Evolutionary conservation across 2,113 vertebrate species (phyloP).

Genomic region (Vulpes vulpes): DNA sequence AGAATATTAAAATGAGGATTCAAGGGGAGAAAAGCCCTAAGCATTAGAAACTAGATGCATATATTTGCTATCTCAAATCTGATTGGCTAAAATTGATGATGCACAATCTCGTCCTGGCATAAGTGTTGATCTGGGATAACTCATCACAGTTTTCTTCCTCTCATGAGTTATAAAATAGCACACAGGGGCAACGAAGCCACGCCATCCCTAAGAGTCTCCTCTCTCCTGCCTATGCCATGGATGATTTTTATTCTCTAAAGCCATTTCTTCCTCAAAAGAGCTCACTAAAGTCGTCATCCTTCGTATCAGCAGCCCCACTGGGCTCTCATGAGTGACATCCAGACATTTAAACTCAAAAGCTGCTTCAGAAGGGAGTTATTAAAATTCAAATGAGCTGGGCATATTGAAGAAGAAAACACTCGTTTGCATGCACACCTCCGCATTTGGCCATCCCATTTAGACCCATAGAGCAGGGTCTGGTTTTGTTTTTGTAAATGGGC

Average conservation of each 20-base stretch:
- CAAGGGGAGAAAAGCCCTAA: background rate
- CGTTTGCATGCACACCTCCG: constrained; percentile 83
- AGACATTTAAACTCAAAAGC: constrained; percentile 83
- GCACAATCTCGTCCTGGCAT: background rate
- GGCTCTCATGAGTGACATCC: constrained; percentile 80
- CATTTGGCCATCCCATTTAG: constrained; percentile 80
- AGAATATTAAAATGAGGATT: background rate
- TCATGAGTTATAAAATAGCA: background rate
- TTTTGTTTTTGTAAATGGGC: constrained; percentile 86
- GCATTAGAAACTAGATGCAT: background rate
- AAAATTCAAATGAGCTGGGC: constrained; percentile 84
- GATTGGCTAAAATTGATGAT: constrained; percentile 22
- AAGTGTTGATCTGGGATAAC: background rate
- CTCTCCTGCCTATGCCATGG: background rate
- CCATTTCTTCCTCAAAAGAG: constrained; percentile 75
- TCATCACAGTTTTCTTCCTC: background rate
- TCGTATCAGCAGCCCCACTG: constrained; percentile 66
- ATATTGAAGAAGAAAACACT: constrained; percentile 81
- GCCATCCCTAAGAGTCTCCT: background rate
- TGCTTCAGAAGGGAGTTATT: constrained; percentile 83
- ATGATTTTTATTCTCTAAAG: constrained; percentile 69
- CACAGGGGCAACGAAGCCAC: background rate
- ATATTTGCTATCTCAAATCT: background rate
- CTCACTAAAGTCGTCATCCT: constrained; percentile 76
- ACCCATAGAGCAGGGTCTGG: constrained; percentile 75